Base-by-base conservation (phyloP, 2,113 vertebrate species). In the Apteryx mantelli region DNA sequence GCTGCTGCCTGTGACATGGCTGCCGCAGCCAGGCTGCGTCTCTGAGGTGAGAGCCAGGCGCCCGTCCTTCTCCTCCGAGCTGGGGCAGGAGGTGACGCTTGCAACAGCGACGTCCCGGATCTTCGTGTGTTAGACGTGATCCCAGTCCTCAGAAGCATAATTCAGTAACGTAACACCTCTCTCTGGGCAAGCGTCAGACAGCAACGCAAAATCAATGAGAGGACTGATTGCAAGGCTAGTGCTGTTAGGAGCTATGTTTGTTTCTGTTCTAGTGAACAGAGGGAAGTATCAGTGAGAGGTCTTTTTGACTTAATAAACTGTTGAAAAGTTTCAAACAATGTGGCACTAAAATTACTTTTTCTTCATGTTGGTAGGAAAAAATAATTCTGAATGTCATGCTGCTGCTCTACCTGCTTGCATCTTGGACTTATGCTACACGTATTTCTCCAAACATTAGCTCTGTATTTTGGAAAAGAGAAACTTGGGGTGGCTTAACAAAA, bases 11-110 rank as follows among this genome's bases (percentile, higher is more conserved):
- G 0, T 7, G 32, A 17, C 26, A 34, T 42, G 63, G 50, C 44
- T 74, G 53, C 1, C 6, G 42, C 64, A 65, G 32, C 25, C 7
- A 2, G 3, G 21, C 25, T 4, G 17, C 78, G 63, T 26, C 26
- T 74, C 36, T 50, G 55, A 8, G 0, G 3, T 56, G 73, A 77
- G n/a, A 30, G 17, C 4, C 0, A 2, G 15, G 13, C 1, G 0
- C 36, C 13, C 18, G 38, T 74, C 28, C 32, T 85, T 48, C 36
- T 78, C 38, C 19, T 64, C 71, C 42, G 58, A 82, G 46, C 13
- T 56, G 20, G 58, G 63, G 52, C 20, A 82, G 82, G n/a, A 64
- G 22, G 18, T 28, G 25, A 17, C 44, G 69, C 15, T 30, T 76
- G 14, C 9, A 82, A 24, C 48, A 88, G 87, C 16, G 70, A 6